Conservation (phyloP, 1,140 invertebrate species). For the Archivesica marissinica region DNA sequence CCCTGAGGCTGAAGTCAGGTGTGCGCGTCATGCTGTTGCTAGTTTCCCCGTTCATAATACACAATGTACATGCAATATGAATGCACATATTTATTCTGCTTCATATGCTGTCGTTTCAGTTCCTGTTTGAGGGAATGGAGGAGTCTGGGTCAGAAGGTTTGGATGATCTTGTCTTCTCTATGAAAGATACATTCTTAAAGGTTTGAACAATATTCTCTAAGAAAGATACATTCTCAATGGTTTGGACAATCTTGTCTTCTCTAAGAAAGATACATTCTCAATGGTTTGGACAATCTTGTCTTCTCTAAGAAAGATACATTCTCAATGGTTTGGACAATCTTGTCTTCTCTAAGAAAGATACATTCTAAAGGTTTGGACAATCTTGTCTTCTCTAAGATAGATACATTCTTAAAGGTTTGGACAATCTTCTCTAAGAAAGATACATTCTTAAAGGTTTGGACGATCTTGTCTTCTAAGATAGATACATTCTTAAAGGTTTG, state of each 20-base stretch:
- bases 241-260: too few relatives aligned
- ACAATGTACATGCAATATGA: not conserved
- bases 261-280: not conserved
- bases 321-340: conserved; percentile 96
- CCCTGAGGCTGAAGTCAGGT: not conserved
- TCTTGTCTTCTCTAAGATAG: too few relatives aligned
- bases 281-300: not conserved
- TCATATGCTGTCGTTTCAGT: conserved; percentile 85
- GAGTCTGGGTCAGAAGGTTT: conserved; percentile 98
- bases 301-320: not conserved
- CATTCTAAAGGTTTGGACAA: too few relatives aligned
- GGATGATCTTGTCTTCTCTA: conserved; percentile 91
- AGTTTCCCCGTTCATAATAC: not conserved
- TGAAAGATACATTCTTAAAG: conserved; percentile 92
- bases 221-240: too few relatives aligned
- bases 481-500: too few relatives aligned
- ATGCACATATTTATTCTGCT: not conserved
- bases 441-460: conserved; percentile 90
- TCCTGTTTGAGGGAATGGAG: conserved; percentile 99
- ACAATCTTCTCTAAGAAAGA: conserved; percentile 89
- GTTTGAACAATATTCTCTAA: too few relatives aligned
- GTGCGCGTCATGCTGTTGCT: not conserved
- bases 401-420: too few relatives aligned
- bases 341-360: too few relatives aligned
- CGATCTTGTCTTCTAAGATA: too few relatives aligned